Evolutionary conservation across 2,113 vertebrate genomes (phyloP), one percentile per base, ranked within the genome.

Genomic region (Oplegnathus fasciatus): DNA sequence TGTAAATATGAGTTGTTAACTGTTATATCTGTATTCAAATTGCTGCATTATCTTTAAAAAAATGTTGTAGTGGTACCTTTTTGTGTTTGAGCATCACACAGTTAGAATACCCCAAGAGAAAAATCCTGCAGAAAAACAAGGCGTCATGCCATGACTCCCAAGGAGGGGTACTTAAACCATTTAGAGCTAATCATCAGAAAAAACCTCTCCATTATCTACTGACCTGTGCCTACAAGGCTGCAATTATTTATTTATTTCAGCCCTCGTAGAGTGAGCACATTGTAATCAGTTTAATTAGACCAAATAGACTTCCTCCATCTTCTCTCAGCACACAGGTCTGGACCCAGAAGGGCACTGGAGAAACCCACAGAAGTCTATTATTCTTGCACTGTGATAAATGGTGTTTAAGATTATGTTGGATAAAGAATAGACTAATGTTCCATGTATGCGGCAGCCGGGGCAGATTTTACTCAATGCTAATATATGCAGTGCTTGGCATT

Each of bases 321-420:
- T 74, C 79, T 86, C 76, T 80, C 32, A 40, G 76, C 48, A 40
- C 57, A 64, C 70, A 82, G 66, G 62, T 83, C 84, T 77, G 50
- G 81, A 75, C 69, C 69, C 44, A 67, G 30, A 78, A 60, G 64
- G 67, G 32, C 69, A 78, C 5, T 44, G 22, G 55, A 73, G 26
- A 85, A 52, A 87, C 52, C 40, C 15, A 48, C 32, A 79, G 87
- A 95, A 95, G 94, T 89, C 93, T 94, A 94, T 95, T 96, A 95
- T 96, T 96, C 95, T 76, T 96, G 93, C 96, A 94, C 94, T 75
- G 89, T 95, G 92, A 97, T 96, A 95, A 96, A 97, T 96, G 95
- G 92, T 94, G 79, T 89, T 94, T 88, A 77, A 91, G 94, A 96
- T 96, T 94, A 95, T 94, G 92, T 93, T 95, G 95, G 85, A 95